Base-by-base conservation (phyloP, 2,113 vertebrate species). In the Epinephelus lanceolatus region DNA sequence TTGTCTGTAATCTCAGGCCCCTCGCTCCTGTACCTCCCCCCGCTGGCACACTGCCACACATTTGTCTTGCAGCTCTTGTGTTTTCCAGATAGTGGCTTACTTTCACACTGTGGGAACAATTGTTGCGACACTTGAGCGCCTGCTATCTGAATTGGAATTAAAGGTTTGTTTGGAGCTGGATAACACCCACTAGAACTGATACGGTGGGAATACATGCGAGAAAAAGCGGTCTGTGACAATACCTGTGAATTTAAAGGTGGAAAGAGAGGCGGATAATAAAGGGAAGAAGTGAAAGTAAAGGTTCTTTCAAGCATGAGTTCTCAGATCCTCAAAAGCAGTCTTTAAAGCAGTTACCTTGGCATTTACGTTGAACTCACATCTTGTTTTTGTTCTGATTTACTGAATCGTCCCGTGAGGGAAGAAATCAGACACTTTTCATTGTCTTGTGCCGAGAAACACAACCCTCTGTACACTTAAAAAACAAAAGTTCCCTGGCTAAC, bases 61-160 rank as follows among this genome's bases (percentile, higher is more conserved):
- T 93, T 93, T 93, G 91, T 93, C 89, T 89, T 82, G 75, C 88
- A 87, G 86, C 88, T 85, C 93, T 89, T 62, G 81, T 93, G 91
- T 88, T 93, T 84, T 89, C 27, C 57, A 89, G 89, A 93, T 88
- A 85, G 81, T 73, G 91, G 78, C 89, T 87, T 75, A 89, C 87
- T 91, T 91, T 94, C 88, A 93, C 93, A 88, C 92, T 88, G 83
- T 85, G 85, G 88, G 92, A 94, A 94, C 88, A 94, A 91, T 93
- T 82, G 88, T 86, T 91, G 90, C 84, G 86, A 92, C 92, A 90
- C 87, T 90, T 70, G 78, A 95, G 89, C 86, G 85, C 81, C 83
- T 86, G 87, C 88, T 93, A 88, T 92, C 88, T 89, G 88, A 84
- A 89, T 78, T 90, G 92, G 90, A 45, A 92, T 93, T 90, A 87